phyloP scores from a whole-genome alignment of 1,140 invertebrate species.

The Rhagoletis zephyria region DNA sequence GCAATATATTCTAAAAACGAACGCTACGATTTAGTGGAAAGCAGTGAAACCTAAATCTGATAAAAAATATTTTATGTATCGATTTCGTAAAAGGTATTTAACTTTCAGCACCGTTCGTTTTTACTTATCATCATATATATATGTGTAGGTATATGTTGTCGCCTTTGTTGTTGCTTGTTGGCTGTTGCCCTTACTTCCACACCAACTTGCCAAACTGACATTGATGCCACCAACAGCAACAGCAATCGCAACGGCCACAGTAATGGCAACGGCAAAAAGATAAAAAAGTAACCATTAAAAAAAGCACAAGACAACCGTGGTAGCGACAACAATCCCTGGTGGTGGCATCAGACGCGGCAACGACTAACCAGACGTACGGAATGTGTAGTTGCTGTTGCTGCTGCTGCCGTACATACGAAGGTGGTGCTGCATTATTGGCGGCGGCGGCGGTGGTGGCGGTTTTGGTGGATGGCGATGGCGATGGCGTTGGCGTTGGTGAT shows the following conservation, averaged over 20 bases:
- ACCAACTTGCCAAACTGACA: slow-evolving; percentile 20
- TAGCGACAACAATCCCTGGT: slow-evolving; percentile 61
- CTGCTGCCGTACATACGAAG: background rate
- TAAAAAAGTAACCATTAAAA: slow-evolving; percentile 60
- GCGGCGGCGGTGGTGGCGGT: background rate
- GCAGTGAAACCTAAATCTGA: no score
- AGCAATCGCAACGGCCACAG: background rate
- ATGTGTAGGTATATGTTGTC: background rate
- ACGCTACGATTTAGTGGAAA: no score
- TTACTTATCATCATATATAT: background rate
- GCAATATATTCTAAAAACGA: no score
- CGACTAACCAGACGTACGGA: slow-evolving; percentile 66
- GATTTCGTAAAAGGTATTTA: no score
- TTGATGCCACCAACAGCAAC: slow-evolving; percentile 46
- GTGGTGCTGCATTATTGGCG: background rate
- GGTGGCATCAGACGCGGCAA: slow-evolving; percentile 64
- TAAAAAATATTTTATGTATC: no score
- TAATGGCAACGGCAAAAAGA: background rate
- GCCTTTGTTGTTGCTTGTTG: background rate
- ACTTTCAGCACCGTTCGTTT: background rate
- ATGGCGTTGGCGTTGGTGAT: slow-evolving; percentile 45
- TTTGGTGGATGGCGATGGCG: background rate
- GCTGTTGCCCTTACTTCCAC: background rate
- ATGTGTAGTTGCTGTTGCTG: background rate
- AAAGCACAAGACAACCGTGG: slow-evolving; percentile 62